Base-by-base conservation (phyloP, 2,113 vertebrate species). In the Callionymus lyra region DNA sequence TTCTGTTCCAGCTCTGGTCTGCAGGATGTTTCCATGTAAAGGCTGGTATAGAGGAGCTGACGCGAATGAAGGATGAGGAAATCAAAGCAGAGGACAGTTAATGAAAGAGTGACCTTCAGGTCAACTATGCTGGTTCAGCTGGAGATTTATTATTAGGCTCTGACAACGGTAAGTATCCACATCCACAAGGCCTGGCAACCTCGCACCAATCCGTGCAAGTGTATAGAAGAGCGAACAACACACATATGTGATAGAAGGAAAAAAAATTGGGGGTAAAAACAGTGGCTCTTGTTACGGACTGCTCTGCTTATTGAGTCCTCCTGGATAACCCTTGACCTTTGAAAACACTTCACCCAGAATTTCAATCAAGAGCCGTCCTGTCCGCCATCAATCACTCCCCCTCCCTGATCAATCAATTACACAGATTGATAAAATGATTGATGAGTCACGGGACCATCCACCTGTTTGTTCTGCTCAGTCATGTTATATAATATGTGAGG, bases 71-170 rank as follows among this genome's bases (percentile, higher is more conserved):
- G 36, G 56, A 68, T 56, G 59, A 59, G 54, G 70, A 76, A 81
- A 79, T 71, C 78, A 78, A 66, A 81, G 70, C 71, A 67, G 68
- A 77, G 81, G 78, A 63, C 69, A 79, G 71, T 80, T 82, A 83
- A 84, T 85, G 79, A 80, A 83, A 80, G 42, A 3, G 50, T 68
- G 68, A 75, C 81, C 82, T 82, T 77, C 43, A 47, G 80, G 81
- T 82, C 74, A 81, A 52, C 16, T 43, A 38, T 59, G 59, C 58
- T 66, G 66, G 49, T 72, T 77, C 56, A 16, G 14, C 45, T 41
- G 53, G 47, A 78, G 74, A 85, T 83, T 84, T 84, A 83, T 83
- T 70, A 77, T 65, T 63, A 48, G 59, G 57, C 44, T 70, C 55
- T 60, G 64, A 59, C 67, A 70, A 70, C 68, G 57, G 59, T 74